phyloP scores from a whole-genome alignment of 2,797 vertebrate species.

The Loriculus beryllinus region DNA sequence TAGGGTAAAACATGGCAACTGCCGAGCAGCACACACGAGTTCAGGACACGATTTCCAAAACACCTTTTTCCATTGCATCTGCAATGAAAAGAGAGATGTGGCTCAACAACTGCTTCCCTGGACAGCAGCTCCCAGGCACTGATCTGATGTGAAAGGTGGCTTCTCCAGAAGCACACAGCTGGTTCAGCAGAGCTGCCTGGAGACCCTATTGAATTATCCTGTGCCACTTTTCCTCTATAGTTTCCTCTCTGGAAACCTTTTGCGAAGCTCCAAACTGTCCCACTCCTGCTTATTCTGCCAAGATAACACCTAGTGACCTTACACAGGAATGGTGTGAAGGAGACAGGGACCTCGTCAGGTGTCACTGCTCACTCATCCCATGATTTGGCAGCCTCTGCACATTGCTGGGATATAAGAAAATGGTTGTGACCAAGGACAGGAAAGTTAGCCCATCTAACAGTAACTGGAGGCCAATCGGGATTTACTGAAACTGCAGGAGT shows the following conservation, averaged over 20 bases:
- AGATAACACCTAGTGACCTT: not conserved
- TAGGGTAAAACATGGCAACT: conserved; percentile 66
- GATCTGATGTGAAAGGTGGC: not conserved
- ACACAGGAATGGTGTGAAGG: not conserved
- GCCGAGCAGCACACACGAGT: not conserved
- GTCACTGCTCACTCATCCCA: not conserved
- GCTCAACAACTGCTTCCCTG: not conserved
- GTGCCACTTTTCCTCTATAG: not conserved
- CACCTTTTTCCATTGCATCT: not conserved
- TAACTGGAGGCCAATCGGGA: not conserved
- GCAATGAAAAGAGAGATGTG: not conserved
- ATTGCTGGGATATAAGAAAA: not conserved
- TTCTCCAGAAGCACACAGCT: not conserved
- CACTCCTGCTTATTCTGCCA: not conserved
- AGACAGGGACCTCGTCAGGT: not conserved
- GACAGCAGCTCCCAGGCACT: not conserved
- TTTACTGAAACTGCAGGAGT: not conserved
- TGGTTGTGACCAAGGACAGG: not conserved
- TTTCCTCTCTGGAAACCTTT: not conserved
- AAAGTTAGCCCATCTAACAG: not conserved
- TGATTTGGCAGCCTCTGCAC: not conserved
- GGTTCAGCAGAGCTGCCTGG: not conserved
- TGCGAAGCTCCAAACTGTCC: not conserved
- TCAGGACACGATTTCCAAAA: not conserved
- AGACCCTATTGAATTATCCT: not conserved